Evolutionary conservation across 2,888 invertebrate genomes (phyloP), one percentile per base, ranked within the genome.

Genomic region (Pandemis heparana): DNA sequence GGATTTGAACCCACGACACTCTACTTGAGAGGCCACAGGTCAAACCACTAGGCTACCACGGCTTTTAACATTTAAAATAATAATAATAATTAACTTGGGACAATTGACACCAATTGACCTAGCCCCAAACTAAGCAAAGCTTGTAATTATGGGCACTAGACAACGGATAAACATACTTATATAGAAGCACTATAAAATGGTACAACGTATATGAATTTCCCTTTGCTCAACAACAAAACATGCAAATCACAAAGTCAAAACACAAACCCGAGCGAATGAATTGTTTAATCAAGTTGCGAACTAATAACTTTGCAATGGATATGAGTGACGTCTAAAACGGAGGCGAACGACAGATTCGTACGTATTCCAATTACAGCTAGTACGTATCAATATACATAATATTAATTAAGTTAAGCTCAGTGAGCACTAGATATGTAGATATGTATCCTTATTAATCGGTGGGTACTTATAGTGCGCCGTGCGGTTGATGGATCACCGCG

Each of bases 401-500:
- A 79, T 80, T 79, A 79, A 79, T 79, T 79, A 76, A 75, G 67
- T 79, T 76, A 23, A 64, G 74, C 70, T 70, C 65, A 65, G 41
- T 67, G 64, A 64, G 64, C 64, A 46, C 48, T 60, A 68, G 23
- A 23, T 60, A 59, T 56, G 71, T 64, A 65, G 70, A 68, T 71
- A 70, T 46, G 77, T 77, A 77, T 77, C 75, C 78, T 80, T 81
- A 80, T 82, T 81, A 80, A 79, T 78, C 76, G 48, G 60, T 62
- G 48, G 41, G 74, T 74, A 67, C 69, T 71, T 72, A 75, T 70
- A 75, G 74, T 74, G 69, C 59, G 68, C 64, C 51, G 23, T 71
- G 71, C 71, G 75, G 75, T 79, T 87, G 86, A 90, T 88, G 84
- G 87, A 89, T 90, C 85, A 84, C 83, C 82, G 77, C 74, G 80